Evolutionary conservation across 2,888 invertebrate species (phyloP), one percentile per base, ranked within the genome.

Genomic region (Agrochola macilenta): DNA sequence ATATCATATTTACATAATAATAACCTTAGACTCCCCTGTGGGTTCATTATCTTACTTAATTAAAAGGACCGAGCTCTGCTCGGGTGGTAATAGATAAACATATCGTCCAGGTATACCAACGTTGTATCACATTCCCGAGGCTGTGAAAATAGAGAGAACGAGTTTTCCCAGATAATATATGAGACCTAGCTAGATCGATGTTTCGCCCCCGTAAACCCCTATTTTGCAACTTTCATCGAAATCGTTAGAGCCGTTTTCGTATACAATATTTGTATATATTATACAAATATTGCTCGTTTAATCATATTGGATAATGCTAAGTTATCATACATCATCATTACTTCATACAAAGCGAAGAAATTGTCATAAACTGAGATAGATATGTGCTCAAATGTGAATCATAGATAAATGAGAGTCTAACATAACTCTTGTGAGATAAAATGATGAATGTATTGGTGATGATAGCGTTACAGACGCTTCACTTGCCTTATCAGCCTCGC

Each of bases 311-410:
- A 35, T 30, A 68, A 12, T 46, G 73, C 69, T 20, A n/a, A 17
- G 30, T 82, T 81, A 81, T 85, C 20, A 30, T 43, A 61, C n/a
- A n/a, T 84, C 74, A 73, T 68, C 84, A 46, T 68, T 52, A 46
- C 26, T 65, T 43, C 26, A 69, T 26, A 57, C 5, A 57, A 12
- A 65, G 17, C 20, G 14, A 65, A 60, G 39, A 65, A 60, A 84
- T 73, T 65, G 49, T 54, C 69, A 69, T 35, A 49, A 64, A 39
- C 17, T 17, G 26, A 49, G 49, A 71, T n/a, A 73, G 11, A n/a
- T 23, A 12, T 14, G 12, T 66, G 2, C 14, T 43, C 5, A 17
- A 43, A 5, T 14, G 26, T 81, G 85, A 81, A 46, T 84, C 74
- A 81, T 46, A 43, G 26, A 54, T 49, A 65, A 17, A 70, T 49